These are phyloP conservation scores for Corydoras maculifer DNA, from an alignment of 2,113 vertebrate genomes.

Conservation along the genomic window DNA sequence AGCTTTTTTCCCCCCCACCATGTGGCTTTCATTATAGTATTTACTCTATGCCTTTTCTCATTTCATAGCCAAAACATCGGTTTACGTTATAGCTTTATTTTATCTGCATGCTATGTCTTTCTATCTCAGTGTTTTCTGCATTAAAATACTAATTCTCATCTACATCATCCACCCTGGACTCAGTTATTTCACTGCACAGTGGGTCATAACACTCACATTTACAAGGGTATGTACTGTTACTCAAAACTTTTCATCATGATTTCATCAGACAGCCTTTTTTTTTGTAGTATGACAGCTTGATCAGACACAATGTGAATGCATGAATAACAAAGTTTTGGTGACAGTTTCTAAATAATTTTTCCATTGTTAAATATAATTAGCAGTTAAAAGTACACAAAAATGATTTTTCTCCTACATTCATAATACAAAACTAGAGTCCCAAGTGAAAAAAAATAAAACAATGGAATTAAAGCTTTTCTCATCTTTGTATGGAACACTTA, in stretches of 20 bases:
- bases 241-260: slow-evolving; percentile 35
- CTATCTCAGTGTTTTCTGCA: no score
- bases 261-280: slow-evolving; percentile 34
- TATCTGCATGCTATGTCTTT: no score
- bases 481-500: slow-evolving; percentile 2
- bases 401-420: background rate
- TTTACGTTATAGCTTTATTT: no score
- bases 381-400: slow-evolving; percentile 12
- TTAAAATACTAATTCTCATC: no score
- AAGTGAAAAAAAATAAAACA: slow-evolving; percentile 6
- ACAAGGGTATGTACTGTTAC: slow-evolving; percentile 11
- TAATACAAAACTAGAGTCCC: background rate
- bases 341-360: slow-evolving; percentile 26
- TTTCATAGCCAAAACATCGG: no score
- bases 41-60: no score
- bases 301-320: slow-evolving; percentile 41
- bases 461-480: background rate
- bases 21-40: no score
- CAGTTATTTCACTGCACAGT: no score
- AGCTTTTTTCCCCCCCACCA: no score
- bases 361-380: slow-evolving; percentile 9
- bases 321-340: slow-evolving; percentile 44
- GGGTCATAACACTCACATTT: no score
- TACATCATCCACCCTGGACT: no score
- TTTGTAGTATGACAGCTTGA: slow-evolving; percentile 40